These are phyloP conservation scores for Malaclemys terrapin DNA, from an alignment of 2,113 vertebrate species.

Conservation along the genomic window DNA sequence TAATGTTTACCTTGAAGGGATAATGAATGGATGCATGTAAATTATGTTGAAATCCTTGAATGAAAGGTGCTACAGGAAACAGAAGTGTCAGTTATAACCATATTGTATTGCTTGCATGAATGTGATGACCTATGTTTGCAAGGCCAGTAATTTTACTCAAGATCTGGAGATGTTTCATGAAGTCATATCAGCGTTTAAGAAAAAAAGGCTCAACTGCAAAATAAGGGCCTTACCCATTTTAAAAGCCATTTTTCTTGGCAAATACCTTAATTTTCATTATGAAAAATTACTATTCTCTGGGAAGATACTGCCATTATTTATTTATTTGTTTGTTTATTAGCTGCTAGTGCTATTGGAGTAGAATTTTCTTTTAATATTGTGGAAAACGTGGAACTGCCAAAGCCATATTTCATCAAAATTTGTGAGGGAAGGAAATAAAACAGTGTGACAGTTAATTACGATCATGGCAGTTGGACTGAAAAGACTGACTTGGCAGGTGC, in stretches of 20 bases:
- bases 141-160: neutral
- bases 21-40: neutral
- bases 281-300: rapidly evolving
- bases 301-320: neutral
- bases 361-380: neutral
- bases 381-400: slow-evolving; percentile 29
- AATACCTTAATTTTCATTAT: neutral
- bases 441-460: slow-evolving; percentile 57
- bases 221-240: rapidly evolving
- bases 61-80: neutral
- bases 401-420: slow-evolving; percentile 20
- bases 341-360: neutral
- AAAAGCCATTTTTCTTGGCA: neutral
- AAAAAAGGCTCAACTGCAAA: neutral
- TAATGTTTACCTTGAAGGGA: neutral
- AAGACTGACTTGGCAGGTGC: slow-evolving; percentile 63
- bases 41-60: neutral
- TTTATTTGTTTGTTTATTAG: neutral
- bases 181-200: neutral
- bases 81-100: neutral
- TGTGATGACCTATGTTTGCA: neutral
- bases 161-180: neutral
- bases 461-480: slow-evolving; percentile 13
- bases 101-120: neutral
- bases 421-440: slow-evolving; percentile 57